phyloP scores from a whole-genome alignment of 2,113 vertebrate genomes.

The Acanthochromis polyacanthus region DNA sequence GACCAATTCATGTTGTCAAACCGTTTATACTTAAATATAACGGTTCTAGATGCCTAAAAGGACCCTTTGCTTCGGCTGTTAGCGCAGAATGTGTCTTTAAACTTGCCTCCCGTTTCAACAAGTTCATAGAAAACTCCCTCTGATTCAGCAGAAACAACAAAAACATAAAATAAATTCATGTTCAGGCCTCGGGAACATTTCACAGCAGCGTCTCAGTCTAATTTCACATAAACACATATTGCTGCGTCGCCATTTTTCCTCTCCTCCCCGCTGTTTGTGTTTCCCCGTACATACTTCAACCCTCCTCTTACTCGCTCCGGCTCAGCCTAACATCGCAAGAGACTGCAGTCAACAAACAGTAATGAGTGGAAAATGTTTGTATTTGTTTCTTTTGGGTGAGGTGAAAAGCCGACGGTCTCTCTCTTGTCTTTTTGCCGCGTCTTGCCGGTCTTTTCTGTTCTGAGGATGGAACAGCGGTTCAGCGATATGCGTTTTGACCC shows the following conservation, averaged over 20 bases:
- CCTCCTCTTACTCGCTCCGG: constrained; percentile 29
- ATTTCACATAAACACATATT: constrained; percentile 27
- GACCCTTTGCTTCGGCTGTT: neutral
- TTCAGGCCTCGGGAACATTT: constrained; percentile 31
- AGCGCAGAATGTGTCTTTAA: neutral
- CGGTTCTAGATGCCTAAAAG: too few species aligned
- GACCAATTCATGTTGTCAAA: too few species aligned
- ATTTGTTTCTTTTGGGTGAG: constrained; percentile 26
- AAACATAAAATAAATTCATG: constrained; percentile 16
- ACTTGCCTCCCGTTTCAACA: neutral
- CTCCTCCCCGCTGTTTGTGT: constrained; percentile 7
- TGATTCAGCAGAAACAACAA: constrained; percentile 48
- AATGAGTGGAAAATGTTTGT: constrained; percentile 28
- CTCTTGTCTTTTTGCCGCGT: neutral
- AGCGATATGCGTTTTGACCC: constrained; percentile 52
- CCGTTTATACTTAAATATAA: too few species aligned
- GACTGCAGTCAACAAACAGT: constrained; percentile 13
- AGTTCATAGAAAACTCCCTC: neutral
- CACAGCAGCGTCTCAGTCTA: constrained; percentile 8
- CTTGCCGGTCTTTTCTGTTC: constrained; percentile 20
- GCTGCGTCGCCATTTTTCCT: constrained; percentile 34
- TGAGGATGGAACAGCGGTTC: constrained; percentile 23
- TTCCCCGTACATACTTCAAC: constrained; percentile 3
- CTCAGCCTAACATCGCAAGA: constrained; percentile 7
- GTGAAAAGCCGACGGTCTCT: constrained; percentile 43